A percentile compares a stretch with the other conserved stretches of the same genome.
Conservation (phyloP, 2,113 vertebrate species). For the Pipra filicauda region DNA sequence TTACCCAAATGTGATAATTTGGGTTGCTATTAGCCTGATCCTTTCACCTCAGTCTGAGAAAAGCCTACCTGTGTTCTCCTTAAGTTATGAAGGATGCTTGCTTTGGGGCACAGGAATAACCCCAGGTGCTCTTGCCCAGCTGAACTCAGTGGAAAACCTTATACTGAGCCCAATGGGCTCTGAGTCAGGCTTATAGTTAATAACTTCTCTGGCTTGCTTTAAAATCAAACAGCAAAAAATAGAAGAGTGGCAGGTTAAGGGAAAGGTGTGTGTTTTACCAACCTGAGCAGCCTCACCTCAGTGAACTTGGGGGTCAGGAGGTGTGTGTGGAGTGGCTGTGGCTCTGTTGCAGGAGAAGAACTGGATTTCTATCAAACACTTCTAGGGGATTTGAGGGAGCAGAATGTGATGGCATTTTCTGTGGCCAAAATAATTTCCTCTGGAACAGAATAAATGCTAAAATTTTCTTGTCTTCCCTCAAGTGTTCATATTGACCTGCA, state of each 20-base stretch:
- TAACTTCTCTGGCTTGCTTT: not conserved
- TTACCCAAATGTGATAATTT: not conserved
- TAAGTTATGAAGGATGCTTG: not conserved
- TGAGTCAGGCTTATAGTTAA: not conserved
- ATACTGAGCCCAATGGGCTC: not conserved
- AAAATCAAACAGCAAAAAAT: not conserved
- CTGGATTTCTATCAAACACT: not conserved
- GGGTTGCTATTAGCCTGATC: fast-evolving
- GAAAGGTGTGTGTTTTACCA: not conserved
- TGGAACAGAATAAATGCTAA: not conserved
- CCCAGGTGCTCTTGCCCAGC: not conserved
- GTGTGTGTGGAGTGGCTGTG: not conserved
- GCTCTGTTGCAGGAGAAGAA: not conserved
- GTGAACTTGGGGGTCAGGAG: not conserved
- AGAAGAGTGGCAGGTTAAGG: not conserved
- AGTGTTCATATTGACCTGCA: not conserved
- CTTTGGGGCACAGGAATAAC: not conserved
- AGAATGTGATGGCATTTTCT: not conserved
- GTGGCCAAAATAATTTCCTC: not conserved
- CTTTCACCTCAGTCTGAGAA: not conserved
- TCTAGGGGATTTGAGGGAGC: not conserved
- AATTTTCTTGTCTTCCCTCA: not conserved
- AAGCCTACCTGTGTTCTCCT: not conserved
- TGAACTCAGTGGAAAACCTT: not conserved
- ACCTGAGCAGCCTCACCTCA: not conserved